Base-by-base conservation (phyloP, 2,888 invertebrate species). In the Scaptomyza reducta region DNA sequence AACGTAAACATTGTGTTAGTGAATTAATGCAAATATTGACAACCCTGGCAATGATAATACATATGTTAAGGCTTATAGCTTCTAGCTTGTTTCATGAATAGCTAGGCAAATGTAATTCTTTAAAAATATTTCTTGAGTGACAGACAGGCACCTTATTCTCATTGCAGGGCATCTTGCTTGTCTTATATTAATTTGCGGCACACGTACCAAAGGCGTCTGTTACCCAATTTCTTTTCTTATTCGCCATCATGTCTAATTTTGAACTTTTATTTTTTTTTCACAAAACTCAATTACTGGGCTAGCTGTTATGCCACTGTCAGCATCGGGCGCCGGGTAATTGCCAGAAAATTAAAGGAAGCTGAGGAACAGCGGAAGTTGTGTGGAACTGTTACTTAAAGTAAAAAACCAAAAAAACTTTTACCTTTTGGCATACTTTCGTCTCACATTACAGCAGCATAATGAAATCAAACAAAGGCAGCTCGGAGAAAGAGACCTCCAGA, bases 271-370 rank as follows among this genome's bases (percentile, higher is more conserved):
- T 64, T 70, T 82, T 60, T 31, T 64, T 35, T 3, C 3, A 0
- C 18, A 42, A 86, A 82, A 88, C 81, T 83, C 83, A 82, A 88
- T 82, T 82, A 88, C 66, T 68, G 65, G 41, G 41, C 18, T 14
- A 59, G 45, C 53, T 42, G 49, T 11, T 35, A 38, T 11, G 51
- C 54, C 44, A 16, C 53, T 22, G 78, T 60, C 40, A 42, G 47
- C 50, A 49, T 40, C 9, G 40, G 63, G 57, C 55, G 50, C 45
- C 72, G 71, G 83, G 83, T 81, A 87, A 81, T 81, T 85, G 79
- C 76, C 79, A 58, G 88, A 72, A 88, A 88, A 88, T 79, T 71
- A 58, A 45, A 57, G 47, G 46, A 14, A 50, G 22, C 35, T 35
- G 35, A 1, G 9, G 3, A 3, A 2, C 22, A 6, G 3, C 35